Conservation (phyloP, 2,888 invertebrate genomes). For the Pseudeuparius sepicola region DNA sequence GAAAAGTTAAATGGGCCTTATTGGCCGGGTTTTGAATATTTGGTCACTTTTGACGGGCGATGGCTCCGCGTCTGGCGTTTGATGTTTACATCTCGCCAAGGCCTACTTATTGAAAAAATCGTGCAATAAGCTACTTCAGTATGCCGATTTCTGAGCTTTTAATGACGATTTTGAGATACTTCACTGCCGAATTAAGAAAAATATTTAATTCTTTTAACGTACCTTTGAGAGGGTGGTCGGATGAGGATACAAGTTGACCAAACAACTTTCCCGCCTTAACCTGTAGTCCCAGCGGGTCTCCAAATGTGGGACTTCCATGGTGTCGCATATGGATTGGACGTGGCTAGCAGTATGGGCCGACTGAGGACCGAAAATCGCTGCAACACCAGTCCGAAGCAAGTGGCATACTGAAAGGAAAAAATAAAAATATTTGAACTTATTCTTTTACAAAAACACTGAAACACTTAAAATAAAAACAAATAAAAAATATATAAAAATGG, state of each 20-base stretch:
- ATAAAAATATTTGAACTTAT: slow-evolving; percentile 6
- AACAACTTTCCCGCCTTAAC: slow-evolving; percentile 74
- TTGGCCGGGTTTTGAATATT: too few species aligned
- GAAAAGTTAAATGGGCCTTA: too few species aligned
- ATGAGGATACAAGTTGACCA: slow-evolving; percentile 90
- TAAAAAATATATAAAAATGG: too few species aligned
- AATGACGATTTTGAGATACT: too few species aligned
- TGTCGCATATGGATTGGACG: slow-evolving; percentile 92
- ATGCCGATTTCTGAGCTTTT: too few species aligned
- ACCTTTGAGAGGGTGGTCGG: slow-evolving; percentile 79
- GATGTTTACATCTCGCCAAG: too few species aligned
- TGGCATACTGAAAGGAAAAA: slow-evolving; percentile 64
- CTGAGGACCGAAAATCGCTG: slow-evolving; percentile 90
- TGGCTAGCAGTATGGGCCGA: slow-evolving; percentile 84
- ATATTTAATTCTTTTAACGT: slow-evolving; percentile 20
- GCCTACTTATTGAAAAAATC: too few species aligned
- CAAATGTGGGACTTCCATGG: slow-evolving; percentile 91
- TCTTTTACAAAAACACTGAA: neutral
- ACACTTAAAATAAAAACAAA: slow-evolving; percentile 2
- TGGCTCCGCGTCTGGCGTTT: too few species aligned
- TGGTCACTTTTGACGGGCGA: too few species aligned
- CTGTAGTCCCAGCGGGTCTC: slow-evolving; percentile 93
- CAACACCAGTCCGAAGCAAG: slow-evolving; percentile 76
- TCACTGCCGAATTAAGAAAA: too few species aligned
- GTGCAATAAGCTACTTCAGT: too few species aligned